Evolutionary conservation across 2,113 vertebrate genomes (phyloP), one percentile per base, ranked within the genome.

Genomic region (Engystomops pustulosus): DNA sequence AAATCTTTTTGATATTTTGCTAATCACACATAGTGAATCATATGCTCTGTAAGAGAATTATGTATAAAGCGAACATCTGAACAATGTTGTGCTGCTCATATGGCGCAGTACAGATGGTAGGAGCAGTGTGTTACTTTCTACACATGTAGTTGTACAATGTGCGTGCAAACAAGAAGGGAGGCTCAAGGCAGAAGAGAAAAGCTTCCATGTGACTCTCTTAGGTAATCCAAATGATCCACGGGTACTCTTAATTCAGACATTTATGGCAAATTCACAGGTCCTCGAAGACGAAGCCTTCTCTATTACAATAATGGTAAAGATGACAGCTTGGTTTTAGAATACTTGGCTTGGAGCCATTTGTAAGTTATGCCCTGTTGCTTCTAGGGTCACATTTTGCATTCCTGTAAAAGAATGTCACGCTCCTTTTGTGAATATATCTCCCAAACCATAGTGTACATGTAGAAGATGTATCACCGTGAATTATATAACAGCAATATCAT

Each of bases 331-430:
- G 15, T 49, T 44, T 30, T 15, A 25, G 38, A 79, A 45, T 11
- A 20, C 14, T 20, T 79, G 25, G 51, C 51, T 77, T 36, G 17
- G 12, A 62, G 76, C 51, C 36, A 36, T 79, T 79, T 65, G 34
- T 41, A 79, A 65, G 38, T 60, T 67, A 14, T 79, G 77, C 77
- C 25, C 58, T 4, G 36, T 9, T 44, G 58, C 77, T 67, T 67
- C 36, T 32, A 79, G 58, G 77, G 58, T 67, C 58, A 65, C 77
- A 45, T 45, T 75, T 20, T 53, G 36, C 62, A 67, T 79, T 79
- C 53, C 53, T 60, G 34, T 12, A 15, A 58, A 78, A 60, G 76
- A 79, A 62, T 60, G 76, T 79, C 36, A 44, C 23, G 55, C 77
- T n/a, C 7, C 14, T 44, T 49, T 44, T 44, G 77, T 79, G 77